Conservation (phyloP, 2,888 invertebrate genomes). For the Tubulanus polymorphus region DNA sequence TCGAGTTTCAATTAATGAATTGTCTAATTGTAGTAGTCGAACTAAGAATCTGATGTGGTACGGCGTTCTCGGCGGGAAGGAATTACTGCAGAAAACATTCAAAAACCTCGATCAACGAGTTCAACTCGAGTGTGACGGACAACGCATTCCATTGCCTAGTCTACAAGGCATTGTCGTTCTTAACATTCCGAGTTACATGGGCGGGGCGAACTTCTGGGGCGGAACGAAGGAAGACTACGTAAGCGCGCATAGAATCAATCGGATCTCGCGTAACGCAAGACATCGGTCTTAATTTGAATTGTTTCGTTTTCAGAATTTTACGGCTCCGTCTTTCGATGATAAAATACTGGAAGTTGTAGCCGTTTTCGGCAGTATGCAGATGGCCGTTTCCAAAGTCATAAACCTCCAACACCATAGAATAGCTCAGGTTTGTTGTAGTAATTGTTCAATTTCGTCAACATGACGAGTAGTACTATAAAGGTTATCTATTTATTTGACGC, state of each 20-base stretch:
- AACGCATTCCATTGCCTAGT: constrained; percentile 89
- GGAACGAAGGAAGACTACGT: constrained; percentile 83
- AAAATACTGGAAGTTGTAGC: constrained; percentile 95
- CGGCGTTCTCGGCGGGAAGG: constrained; percentile 61
- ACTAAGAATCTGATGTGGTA: constrained; percentile 96
- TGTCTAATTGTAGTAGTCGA: constrained; percentile 61
- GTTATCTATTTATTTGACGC: no score
- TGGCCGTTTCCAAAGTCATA: constrained; percentile 91
- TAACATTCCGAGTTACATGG: constrained; percentile 97
- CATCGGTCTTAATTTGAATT: neutral
- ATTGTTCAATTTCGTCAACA: no score
- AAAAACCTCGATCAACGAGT: constrained; percentile 94
- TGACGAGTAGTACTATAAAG: no score
- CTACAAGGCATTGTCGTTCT: constrained; percentile 94
- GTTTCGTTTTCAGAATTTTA: constrained; percentile 61
- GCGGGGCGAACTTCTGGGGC: constrained; percentile 98
- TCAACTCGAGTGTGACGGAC: constrained; percentile 92
- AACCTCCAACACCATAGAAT: constrained; percentile 96
- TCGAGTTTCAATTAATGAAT: no score
- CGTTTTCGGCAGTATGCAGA: constrained; percentile 94
- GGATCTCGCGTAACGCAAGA: no score
- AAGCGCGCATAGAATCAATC: no score
- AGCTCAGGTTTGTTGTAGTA: constrained; percentile 63
- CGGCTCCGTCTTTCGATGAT: constrained; percentile 93
- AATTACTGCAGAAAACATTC: constrained; percentile 76